Percentiles rank a stretch among this genome's conserved stretches.
Evolutionary conservation across 2,113 vertebrate species (phyloP).

Genomic region (Cynocephalus volans): DNA sequence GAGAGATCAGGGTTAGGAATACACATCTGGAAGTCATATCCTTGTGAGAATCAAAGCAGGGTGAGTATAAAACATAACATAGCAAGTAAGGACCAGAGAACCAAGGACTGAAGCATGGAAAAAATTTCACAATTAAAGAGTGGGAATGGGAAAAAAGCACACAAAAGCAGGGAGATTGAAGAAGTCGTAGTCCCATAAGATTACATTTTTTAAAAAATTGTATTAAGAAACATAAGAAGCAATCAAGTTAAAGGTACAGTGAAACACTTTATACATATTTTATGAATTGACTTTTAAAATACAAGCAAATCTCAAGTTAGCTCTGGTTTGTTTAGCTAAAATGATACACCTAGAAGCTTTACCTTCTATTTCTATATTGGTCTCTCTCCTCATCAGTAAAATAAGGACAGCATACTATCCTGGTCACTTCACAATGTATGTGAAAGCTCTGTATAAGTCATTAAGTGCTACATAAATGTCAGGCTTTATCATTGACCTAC

Average conservation of each 20-base stretch:
- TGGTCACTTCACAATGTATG: neutral
- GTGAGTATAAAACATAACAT: neutral
- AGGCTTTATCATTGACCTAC: neutral
- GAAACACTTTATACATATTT: neutral
- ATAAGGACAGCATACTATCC: neutral
- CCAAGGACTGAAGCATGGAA: neutral
- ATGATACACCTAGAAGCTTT: neutral
- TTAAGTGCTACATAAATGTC: neutral
- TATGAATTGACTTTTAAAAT: neutral
- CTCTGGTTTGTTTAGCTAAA: constrained; percentile 16
- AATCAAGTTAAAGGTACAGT: neutral
- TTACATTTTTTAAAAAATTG: neutral
- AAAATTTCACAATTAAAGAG: neutral
- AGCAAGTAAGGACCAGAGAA: neutral
- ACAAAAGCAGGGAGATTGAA: neutral
- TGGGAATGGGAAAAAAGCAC: neutral
- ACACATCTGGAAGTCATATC: constrained; percentile 47
- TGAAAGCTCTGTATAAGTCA: constrained; percentile 7
- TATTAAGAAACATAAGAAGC: constrained; percentile 22
- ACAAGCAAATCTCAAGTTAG: neutral
- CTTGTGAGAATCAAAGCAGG: constrained; percentile 31
- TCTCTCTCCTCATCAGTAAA: neutral
- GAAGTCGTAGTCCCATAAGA: neutral
- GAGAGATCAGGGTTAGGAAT: neutral
- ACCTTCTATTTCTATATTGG: neutral